These are phyloP conservation scores for Maniola hyperantus DNA, from an alignment of 2,888 invertebrate genomes.

Conservation along the genomic window DNA sequence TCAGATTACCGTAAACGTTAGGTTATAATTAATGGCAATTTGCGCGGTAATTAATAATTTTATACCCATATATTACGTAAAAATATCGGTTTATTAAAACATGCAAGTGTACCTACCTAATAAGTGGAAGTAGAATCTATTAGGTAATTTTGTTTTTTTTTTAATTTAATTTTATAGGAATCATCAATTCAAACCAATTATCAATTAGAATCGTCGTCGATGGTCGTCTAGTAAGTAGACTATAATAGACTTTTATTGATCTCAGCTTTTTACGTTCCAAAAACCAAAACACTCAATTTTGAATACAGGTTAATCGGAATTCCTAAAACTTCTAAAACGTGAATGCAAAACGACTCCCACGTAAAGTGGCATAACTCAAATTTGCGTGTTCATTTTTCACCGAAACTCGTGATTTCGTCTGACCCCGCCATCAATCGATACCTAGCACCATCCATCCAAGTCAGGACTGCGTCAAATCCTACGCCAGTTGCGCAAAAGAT, in stretches of 20 bases:
- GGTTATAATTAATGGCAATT: slow-evolving; percentile 42
- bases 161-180: not conserved
- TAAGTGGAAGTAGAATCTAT: not conserved
- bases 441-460: slow-evolving; percentile 47
- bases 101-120: not conserved
- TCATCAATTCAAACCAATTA: not conserved
- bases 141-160: too few relatives aligned
- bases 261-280: not conserved
- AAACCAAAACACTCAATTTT: not conserved
- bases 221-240: too few relatives aligned
- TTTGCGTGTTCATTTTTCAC: slow-evolving; percentile 41
- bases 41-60: slow-evolving; percentile 18
- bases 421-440: slow-evolving; percentile 46
- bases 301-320: not conserved
- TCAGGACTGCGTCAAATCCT: slow-evolving; percentile 41
- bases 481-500: slow-evolving; percentile 51
- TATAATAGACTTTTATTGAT: too few relatives aligned
- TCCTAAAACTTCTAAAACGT: slow-evolving; percentile 26
- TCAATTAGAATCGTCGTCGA: not conserved
- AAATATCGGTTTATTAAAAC: slow-evolving; percentile 6
- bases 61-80: not conserved
- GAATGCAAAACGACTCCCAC: slow-evolving; percentile 31
- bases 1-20: slow-evolving; percentile 38
- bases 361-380: slow-evolving; percentile 28
- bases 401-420: slow-evolving; percentile 53